phyloP scores from a whole-genome alignment of 2,888 invertebrate genomes.

The Caenorhabditis zanzibari region DNA sequence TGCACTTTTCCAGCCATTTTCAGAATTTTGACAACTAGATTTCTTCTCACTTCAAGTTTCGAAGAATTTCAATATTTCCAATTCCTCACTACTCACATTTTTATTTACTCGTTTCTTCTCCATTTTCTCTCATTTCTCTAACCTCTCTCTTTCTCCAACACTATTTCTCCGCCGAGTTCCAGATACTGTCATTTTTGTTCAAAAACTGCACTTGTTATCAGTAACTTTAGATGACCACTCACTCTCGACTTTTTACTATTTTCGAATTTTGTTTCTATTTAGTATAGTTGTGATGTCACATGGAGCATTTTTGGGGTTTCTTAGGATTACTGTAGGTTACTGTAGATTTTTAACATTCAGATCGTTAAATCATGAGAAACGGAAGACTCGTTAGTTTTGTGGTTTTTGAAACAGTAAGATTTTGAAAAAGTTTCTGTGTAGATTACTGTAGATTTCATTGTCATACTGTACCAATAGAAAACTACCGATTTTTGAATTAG shows the following conservation, averaged over 20 bases:
- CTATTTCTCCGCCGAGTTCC: constrained; percentile 8
- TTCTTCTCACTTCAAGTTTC: too few species aligned
- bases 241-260: constrained; percentile 34
- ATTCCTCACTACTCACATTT: not conserved
- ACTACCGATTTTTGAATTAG: too few species aligned
- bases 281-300: constrained; percentile 20
- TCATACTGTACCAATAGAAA: too few species aligned
- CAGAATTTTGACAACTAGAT: too few species aligned
- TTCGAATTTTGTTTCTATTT: constrained; percentile 34
- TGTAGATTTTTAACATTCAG: not conserved
- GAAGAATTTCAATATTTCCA: not conserved
- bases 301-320: not conserved
- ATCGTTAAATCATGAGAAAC: too few species aligned
- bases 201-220: constrained; percentile 4
- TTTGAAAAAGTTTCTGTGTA: not conserved
- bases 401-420: not conserved
- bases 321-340: not conserved
- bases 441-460: too few species aligned
- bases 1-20: too few species aligned
- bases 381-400: too few species aligned
- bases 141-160: not conserved
- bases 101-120: not conserved
- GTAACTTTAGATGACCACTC: constrained; percentile 26
- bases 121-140: not conserved
- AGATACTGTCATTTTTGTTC: not conserved